These are phyloP conservation scores for Encarsia formosa DNA, from an alignment of 2,888 invertebrate genomes.

Conservation along the genomic window DNA sequence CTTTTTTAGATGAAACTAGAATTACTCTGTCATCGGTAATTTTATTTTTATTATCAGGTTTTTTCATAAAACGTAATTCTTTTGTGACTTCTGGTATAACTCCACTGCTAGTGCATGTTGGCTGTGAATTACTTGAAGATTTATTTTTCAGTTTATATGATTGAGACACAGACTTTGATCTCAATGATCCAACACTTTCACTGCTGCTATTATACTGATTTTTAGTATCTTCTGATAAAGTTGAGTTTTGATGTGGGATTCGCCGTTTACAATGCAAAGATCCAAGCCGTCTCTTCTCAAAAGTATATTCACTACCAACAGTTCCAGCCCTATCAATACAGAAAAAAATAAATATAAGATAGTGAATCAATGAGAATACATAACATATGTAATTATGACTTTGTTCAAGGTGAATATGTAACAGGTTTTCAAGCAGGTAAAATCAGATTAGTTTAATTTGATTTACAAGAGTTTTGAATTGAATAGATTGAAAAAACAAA, in stretches of 20 bases:
- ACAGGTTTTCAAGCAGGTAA: constrained; percentile 16
- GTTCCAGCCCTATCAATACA: constrained; percentile 58
- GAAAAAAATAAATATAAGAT: constrained; percentile 11
- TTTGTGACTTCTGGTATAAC: constrained; percentile 48
- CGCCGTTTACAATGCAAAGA: constrained; percentile 50
- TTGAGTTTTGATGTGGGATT: constrained; percentile 49
- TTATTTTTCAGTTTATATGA: constrained; percentile 58
- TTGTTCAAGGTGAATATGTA: constrained; percentile 8
- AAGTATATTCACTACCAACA: constrained; percentile 54
- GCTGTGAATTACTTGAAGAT: constrained; percentile 57
- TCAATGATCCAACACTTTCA: constrained; percentile 69
- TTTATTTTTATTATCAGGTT: constrained; percentile 62
- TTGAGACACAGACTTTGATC: constrained; percentile 55
- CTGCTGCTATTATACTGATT: constrained; percentile 71
- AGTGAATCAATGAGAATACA: no score
- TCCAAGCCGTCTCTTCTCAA: constrained; percentile 53
- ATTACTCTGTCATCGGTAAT: constrained; percentile 79
- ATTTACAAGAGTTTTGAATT: no score
- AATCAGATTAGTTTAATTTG: constrained; percentile 33
- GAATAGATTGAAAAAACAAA: no score
- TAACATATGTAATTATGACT: no score
- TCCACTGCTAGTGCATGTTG: constrained; percentile 46
- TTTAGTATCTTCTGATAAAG: constrained; percentile 55
- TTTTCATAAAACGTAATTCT: constrained; percentile 52
- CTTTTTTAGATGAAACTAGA: constrained; percentile 71